Conservation (phyloP, 2,888 invertebrate genomes). For the Drosophila subquinaria region DNA sequence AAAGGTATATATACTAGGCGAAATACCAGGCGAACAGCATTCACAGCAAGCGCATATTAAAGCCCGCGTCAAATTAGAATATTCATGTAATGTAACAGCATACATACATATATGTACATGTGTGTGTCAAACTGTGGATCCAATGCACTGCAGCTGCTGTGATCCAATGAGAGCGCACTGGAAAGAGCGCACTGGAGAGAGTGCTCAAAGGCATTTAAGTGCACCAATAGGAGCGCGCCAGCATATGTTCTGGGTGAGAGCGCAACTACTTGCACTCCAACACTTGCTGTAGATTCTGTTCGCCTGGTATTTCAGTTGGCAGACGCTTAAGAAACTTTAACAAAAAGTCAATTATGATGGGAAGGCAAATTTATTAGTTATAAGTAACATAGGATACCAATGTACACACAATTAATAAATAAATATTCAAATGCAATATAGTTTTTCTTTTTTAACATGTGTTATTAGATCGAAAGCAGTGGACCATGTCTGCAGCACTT, state of each 20-base stretch:
- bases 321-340: background rate
- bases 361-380: background rate
- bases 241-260: background rate
- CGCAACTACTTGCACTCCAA: background rate
- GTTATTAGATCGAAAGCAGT: background rate
- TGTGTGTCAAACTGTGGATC: background rate
- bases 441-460: background rate
- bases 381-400: background rate
- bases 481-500: background rate
- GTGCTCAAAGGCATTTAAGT: too few relatives aligned
- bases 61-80: background rate
- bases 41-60: background rate
- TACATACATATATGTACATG: background rate
- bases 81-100: background rate
- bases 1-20: background rate
- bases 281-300: background rate
- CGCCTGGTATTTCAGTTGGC: background rate
- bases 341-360: background rate
- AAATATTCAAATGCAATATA: background rate
- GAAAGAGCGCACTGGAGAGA: background rate
- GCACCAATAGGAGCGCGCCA: background rate
- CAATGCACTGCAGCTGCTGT: background rate
- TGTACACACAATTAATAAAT: background rate
- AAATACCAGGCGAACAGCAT: slow-evolving; percentile 6
- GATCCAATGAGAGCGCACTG: background rate